Base-by-base conservation (phyloP, 2,113 vertebrate species). In the Apteryx mantelli region DNA sequence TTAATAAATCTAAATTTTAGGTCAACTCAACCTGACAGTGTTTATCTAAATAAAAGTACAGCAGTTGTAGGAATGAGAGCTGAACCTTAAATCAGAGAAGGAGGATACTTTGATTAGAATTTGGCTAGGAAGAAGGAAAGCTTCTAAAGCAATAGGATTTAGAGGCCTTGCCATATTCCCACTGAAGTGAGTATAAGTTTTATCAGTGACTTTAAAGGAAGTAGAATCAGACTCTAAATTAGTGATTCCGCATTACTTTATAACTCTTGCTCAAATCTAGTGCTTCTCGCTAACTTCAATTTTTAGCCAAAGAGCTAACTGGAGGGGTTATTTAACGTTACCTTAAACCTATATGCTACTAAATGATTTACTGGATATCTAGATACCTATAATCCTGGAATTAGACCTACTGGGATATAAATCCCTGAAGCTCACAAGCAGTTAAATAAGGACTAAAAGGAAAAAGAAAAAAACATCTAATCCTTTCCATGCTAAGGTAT, bases 371-470 rank as follows among this genome's bases (percentile, higher is more conserved):
- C 95, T 95, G 93, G 76, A 53, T 97, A 86, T 96, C 93, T 90
- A 96, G 94, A 93, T 90, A 88, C 95, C 89, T 94, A 97, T 97
- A 97, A 97, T 96, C 94, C 97, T 95, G 82, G 96, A 97, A 95
- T 96, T 96, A 97, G 88, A 93, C 93, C 96, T 90, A 94, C 89
- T 93, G 94, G 89, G 93, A 91, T 95, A 95, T 93, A 96, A 97
- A 83, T 96, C 94, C 94, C 91, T 95, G 91, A 94, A 96, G 89
- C 69, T 83, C 91, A 90, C 93, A 94, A 86, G 89, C 91, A 94
- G 94, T 97, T 95, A 95, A 97, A 95, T 96, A 95, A 94, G 91
- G 56, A 91, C 88, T 95, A 95, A 96, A 96, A 22, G 22, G 71
- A 76, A 96, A 96, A 95, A 94, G 82, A 95, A 95, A 96, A 97